phyloP scores from a whole-genome alignment of 2,888 invertebrate species.

The Eupithecia insigniata region DNA sequence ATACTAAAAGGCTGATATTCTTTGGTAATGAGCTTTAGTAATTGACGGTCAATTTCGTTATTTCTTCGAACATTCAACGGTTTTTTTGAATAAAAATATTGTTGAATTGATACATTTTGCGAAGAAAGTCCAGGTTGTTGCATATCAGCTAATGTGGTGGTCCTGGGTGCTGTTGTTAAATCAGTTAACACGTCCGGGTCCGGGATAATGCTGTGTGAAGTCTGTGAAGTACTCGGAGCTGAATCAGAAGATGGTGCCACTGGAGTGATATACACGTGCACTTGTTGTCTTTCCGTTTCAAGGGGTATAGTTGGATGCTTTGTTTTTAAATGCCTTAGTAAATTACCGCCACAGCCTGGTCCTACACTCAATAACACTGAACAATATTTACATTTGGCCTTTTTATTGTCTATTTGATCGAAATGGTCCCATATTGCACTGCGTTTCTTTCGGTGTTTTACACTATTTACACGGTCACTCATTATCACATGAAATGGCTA shows the following conservation, averaged over 20 bases:
- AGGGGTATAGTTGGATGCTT: constrained; percentile 4
- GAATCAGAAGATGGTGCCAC: constrained; percentile 5
- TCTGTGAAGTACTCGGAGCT: constrained; percentile 6
- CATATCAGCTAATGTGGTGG: not conserved
- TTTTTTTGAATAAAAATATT: not conserved
- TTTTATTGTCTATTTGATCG: no score
- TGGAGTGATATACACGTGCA: no score
- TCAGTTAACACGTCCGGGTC: no score
- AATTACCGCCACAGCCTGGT: not conserved
- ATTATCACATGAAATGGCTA: constrained; percentile 12
- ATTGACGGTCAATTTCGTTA: constrained; percentile 36
- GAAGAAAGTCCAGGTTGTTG: constrained; percentile 8
- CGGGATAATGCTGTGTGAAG: not conserved
- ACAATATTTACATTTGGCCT: constrained; percentile 9
- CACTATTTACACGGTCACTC: not conserved
- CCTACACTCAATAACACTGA: constrained; percentile 7
- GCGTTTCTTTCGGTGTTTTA: no score
- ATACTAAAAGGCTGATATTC: constrained; percentile 39
- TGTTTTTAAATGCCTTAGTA: constrained; percentile 6
- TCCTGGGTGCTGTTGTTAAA: not conserved
- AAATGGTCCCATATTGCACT: no score
- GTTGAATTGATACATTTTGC: no score
- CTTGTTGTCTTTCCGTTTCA: not conserved
- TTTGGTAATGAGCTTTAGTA: constrained; percentile 41
- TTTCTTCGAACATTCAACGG: constrained; percentile 1